Base-by-base conservation (phyloP, 2,113 vertebrate genomes). In the Erinaceus europaeus region DNA sequence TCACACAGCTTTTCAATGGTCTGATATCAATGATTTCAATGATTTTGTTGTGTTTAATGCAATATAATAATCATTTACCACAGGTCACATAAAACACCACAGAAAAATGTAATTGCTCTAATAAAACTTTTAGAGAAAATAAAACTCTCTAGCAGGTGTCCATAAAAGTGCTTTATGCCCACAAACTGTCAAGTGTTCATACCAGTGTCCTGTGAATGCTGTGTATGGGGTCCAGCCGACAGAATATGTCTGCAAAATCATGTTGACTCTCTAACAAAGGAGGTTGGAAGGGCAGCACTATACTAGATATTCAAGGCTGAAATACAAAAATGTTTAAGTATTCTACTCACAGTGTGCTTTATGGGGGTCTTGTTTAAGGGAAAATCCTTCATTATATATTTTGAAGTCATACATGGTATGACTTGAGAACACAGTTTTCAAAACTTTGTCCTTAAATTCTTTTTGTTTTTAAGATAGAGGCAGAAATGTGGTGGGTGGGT, bases 121-220 rank as follows among this genome's bases (percentile, higher is more conserved):
- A 94, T 96, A 95, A 96, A 97, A 96, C 91, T 96, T 96, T 96
- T 95, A 96, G 95, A 91, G 94, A 96, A 97, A 97, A 96, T 96
- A 95, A 96, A 97, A 96, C 94, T 93, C 94, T 96, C 87, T 94
- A 96, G 94, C 94, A 96, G 94, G 95, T 96, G 96, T 96, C 96
- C 94, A 93, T 96, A 95, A 95, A 96, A 93, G 93, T 96, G 94
- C 93, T 96, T 96, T 96, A 93, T 96, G 95, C 94, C 93, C 94
- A 87, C 78, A 95, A 92, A 95, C 92, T 91, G 93, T 96, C 96
- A 94, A 96, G 94, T 96, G 96, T 96, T 96, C 95, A 94, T 92
- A 84, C 81, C 68, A 46, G 86, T 92, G 93, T 95, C 94, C 87
- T 96, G 90, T 91, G 95, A 95, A 90, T 94, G 68, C 93, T 89